Conservation (phyloP, 2,113 vertebrate species). For the Pardalotus punctatus region DNA sequence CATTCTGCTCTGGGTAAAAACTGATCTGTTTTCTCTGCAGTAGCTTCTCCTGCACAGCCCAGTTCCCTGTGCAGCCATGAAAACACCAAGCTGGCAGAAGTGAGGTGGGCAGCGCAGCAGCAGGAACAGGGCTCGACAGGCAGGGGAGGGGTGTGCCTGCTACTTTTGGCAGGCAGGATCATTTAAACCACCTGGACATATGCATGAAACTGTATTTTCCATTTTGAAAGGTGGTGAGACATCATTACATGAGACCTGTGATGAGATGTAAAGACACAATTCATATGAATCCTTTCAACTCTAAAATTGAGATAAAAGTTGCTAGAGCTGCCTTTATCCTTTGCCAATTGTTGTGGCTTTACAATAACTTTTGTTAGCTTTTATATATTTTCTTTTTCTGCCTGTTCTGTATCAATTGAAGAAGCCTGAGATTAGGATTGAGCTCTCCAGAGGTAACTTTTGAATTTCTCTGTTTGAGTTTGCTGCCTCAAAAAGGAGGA, state of each 20-base stretch:
- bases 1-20: neutral
- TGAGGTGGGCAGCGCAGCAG: neutral
- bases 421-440: neutral
- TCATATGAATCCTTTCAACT: neutral
- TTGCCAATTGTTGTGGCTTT: neutral
- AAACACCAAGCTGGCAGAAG: neutral
- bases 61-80: rapidly evolving
- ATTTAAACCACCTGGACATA: neutral
- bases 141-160: neutral
- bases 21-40: neutral
- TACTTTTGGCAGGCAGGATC: neutral
- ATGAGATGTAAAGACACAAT: neutral
- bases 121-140: neutral
- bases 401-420: neutral
- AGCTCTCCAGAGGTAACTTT: neutral
- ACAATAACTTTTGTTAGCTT: neutral
- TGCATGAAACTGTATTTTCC: neutral
- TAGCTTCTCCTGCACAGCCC: neutral
- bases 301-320: neutral
- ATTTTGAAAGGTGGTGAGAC: neutral
- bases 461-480: neutral
- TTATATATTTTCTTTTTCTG: neutral
- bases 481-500: neutral
- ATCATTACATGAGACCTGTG: neutral
- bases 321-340: neutral